Evolutionary conservation across 2,888 invertebrate genomes (phyloP), one percentile per base, ranked within the genome.

Genomic region (Drosophila nr. fundita): DNA sequence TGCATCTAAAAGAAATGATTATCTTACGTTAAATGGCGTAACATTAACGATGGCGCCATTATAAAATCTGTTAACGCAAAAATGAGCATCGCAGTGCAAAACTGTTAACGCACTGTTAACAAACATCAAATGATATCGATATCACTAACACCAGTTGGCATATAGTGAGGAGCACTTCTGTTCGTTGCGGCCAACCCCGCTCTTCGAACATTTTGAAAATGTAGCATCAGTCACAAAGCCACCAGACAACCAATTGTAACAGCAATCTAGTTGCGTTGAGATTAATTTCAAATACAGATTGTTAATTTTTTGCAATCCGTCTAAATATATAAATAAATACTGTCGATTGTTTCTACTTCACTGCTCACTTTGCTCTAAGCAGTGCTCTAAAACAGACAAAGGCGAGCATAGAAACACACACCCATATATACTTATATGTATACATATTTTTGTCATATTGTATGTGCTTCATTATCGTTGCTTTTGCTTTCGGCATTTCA

Each of bases 1-100:
- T 54, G 70, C 66, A 66, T 74, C 75, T 77, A 54, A 76, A 50
- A 42, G 32, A 49, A 61, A 64, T 61, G 48, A 67, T 75, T 71
- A 58, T 66, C 59, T 52, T 57, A 73, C 60, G 73, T 73, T 73
- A 50, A 53, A 32, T 11, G 18, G 54, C 63, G 49, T 59, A 36
- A 36, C 1, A 13, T 60, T 76, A 71, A 71, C 75, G 66, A 54
- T 71, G 59, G 69, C 60, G 69, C 42, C 21, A 42, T 29, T n/a
- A n/a, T 36, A n/a, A 52, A 13, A 49, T 34, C 34, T 15, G 36
- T 55, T 38, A 55, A 29, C 55, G 55, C 55, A 38, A 55, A 54
- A 38, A 27, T 32, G 54, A 54, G 36, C 42, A 42, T 57, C 34
- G 42, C 30, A 5, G 11, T 5, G 6, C 2, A 15, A 49, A 7